A percentile compares a stretch with the other conserved stretches of the same genome.
Evolutionary conservation across 2,797 vertebrate genomes (phyloP).

Genomic region (Parauchenoglanis punctatus): DNA sequence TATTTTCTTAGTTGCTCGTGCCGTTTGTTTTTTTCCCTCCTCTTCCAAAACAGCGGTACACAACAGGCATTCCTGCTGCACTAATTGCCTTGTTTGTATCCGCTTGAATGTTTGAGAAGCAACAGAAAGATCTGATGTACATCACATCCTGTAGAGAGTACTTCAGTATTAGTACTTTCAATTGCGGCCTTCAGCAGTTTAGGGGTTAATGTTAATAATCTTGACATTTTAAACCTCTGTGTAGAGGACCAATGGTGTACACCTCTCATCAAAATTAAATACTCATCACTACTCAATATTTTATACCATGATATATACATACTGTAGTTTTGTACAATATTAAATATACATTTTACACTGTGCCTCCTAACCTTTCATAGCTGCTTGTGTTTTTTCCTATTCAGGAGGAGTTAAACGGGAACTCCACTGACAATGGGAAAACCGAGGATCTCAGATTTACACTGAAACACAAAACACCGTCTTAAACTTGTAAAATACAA

Average conservation of each 20-base stretch:
- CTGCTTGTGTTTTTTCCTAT: neutral
- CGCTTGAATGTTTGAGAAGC: neutral
- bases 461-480: neutral
- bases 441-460: neutral
- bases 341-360: neutral
- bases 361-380: neutral
- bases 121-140: neutral
- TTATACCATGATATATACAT: neutral
- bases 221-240: neutral
- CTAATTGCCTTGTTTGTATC: neutral
- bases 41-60: neutral
- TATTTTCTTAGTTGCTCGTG: neutral
- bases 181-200: neutral
- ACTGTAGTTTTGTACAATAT: neutral
- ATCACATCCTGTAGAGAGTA: neutral
- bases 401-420: neutral
- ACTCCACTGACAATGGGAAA: neutral
- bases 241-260: neutral
- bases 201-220: neutral
- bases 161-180: neutral
- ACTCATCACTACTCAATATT: neutral
- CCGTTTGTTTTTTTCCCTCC: neutral
- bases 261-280: neutral
- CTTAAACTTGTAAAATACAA: neutral
- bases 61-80: neutral